A percentile compares a stretch with the other conserved stretches of the same genome.
These are phyloP conservation scores for Meiosimyza decipiens DNA, from an alignment of 2,888 invertebrate genomes.

Conservation along the genomic window DNA sequence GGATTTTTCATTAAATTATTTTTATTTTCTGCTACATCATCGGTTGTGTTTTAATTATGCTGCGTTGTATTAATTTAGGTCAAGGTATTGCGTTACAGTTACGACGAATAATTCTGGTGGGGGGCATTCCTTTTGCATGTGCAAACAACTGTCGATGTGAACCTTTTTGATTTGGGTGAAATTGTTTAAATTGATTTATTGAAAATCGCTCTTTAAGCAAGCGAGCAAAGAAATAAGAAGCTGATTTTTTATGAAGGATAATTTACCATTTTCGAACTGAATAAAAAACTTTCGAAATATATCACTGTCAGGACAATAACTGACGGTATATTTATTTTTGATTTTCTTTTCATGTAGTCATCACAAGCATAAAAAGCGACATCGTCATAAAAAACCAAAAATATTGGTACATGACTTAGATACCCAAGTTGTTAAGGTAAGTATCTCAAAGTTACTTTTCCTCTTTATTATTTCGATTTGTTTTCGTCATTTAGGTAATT, in stretches of 20 bases:
- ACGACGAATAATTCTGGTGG: too few species aligned
- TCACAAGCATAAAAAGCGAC: constrained; percentile 65
- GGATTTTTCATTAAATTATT: constrained; percentile 6
- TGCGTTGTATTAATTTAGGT: background rate
- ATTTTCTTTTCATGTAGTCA: constrained; percentile 53
- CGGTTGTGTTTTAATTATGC: constrained; percentile 16
- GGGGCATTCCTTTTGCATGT: too few species aligned
- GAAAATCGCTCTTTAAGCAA: too few species aligned
- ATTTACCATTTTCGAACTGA: too few species aligned
- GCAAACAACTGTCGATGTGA: too few species aligned
- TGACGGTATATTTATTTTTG: background rate
- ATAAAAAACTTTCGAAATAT: background rate
- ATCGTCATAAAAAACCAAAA: constrained; percentile 67
- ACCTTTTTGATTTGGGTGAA: too few species aligned
- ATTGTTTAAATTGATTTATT: too few species aligned
- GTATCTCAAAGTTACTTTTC: constrained; percentile 14
- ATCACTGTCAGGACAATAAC: background rate
- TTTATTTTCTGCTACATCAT: constrained; percentile 7
- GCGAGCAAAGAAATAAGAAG: too few species aligned
- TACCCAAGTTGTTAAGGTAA: constrained; percentile 66
- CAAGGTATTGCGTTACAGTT: too few species aligned
- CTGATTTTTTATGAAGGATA: too few species aligned
- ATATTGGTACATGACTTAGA: constrained; percentile 67
- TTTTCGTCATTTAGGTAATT: constrained; percentile 68
- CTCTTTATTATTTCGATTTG: background rate